Conservation (phyloP, 2,888 invertebrate species). For the Cantharis rufa region DNA sequence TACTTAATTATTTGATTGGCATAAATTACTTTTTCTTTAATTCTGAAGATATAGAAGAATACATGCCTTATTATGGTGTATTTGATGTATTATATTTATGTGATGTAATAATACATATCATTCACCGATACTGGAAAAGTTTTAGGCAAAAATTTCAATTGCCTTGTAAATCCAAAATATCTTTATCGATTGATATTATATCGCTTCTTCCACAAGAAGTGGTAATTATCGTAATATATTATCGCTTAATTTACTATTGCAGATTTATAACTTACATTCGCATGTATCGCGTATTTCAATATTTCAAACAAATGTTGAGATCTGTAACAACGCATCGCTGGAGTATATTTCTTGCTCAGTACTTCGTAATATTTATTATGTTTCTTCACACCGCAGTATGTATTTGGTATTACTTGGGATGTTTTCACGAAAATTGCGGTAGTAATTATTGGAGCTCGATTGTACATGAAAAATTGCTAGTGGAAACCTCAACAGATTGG, state of each 20-base stretch:
- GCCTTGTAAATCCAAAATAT: background rate
- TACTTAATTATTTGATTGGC: background rate
- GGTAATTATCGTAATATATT: background rate
- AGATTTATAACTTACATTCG: conserved; percentile 54
- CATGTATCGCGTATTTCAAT: conserved; percentile 56
- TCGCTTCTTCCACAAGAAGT: conserved; percentile 9
- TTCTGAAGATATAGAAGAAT: background rate
- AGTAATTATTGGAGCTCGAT: conserved; percentile 42
- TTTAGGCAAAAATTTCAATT: conserved; percentile 4
- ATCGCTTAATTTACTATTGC: background rate
- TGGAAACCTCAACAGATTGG: conserved; percentile 50
- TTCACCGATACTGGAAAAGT: background rate
- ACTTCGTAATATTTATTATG: conserved; percentile 55
- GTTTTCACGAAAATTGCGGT: conserved; percentile 51
- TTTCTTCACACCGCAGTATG: conserved; percentile 60
- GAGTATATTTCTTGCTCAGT: conserved; percentile 58
- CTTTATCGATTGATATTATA: background rate
- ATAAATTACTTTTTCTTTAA: conserved; percentile 2
- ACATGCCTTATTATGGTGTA: background rate
- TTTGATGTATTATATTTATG: conserved; percentile 8
- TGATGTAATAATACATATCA: background rate
- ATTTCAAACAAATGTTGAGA: conserved; percentile 55
- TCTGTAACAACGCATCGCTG: conserved; percentile 59
- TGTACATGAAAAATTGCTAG: background rate
- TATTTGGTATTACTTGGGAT: conserved; percentile 57